Conservation (phyloP, 2,797 vertebrate genomes). For the Garrulus glandarius region DNA sequence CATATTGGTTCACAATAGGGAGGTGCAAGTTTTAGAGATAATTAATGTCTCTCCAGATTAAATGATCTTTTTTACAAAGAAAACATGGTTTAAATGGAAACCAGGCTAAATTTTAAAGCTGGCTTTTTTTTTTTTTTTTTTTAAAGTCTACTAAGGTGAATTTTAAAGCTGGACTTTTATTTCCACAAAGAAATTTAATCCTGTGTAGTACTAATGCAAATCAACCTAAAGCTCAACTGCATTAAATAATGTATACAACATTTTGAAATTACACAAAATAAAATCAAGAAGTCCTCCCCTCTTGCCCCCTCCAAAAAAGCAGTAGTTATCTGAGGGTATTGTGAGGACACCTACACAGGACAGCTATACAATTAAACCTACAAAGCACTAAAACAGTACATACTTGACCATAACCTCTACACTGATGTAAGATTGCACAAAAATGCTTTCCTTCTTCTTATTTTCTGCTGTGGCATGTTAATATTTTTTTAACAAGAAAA, state of each 20-base stretch:
- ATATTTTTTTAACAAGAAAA: not conserved
- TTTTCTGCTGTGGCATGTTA: not conserved
- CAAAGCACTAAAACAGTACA: not conserved
- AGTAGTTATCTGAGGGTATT: not conserved
- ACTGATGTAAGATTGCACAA: not conserved
- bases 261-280: not conserved
- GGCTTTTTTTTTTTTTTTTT: not conserved
- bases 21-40: not conserved
- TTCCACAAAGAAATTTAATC: not conserved
- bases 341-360: not conserved
- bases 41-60: not conserved
- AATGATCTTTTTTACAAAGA: not conserved
- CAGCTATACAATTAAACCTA: not conserved
- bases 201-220: not conserved
- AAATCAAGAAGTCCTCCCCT: not conserved
- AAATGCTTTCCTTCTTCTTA: not conserved
- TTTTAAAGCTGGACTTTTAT: not conserved
- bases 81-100: not conserved
- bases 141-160: not conserved
- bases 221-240: not conserved
- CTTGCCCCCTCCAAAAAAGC: accelerated
- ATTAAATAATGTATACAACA: not conserved
- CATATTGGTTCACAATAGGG: not conserved
- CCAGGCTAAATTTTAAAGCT: not conserved
- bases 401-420: not conserved